These are phyloP conservation scores for Eudasyphora cyanicolor DNA, from an alignment of 2,888 invertebrate species.

Conservation along the genomic window DNA sequence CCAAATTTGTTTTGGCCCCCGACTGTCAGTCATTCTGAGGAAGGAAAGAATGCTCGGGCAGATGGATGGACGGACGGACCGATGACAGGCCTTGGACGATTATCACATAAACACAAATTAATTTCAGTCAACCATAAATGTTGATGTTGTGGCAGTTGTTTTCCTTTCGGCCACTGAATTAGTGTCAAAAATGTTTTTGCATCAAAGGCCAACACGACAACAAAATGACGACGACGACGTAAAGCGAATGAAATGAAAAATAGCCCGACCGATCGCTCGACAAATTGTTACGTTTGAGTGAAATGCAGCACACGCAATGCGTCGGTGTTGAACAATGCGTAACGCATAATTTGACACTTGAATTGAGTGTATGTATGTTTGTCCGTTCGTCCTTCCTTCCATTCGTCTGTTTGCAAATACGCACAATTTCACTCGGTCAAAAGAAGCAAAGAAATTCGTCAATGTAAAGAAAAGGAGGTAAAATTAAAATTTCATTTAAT, in stretches of 20 bases:
- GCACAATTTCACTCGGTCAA: background rate
- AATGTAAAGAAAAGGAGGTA: background rate
- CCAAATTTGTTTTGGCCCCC: conserved; percentile 20
- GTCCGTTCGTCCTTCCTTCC: background rate
- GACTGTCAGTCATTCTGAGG: conserved; percentile 1
- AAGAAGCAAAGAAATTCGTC: background rate
- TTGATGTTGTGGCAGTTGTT: background rate
- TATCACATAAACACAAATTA: conserved; percentile 45
- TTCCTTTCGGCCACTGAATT: conserved; percentile 43
- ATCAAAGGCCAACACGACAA: background rate
- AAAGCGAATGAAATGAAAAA: background rate
- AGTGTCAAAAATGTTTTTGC: conserved; percentile 50
- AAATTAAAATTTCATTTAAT: background rate
- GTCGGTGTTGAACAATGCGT: conserved; percentile 57
- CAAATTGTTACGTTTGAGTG: background rate
- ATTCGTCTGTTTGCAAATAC: no score
- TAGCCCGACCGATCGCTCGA: background rate
- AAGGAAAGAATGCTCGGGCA: no score
- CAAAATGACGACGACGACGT: background rate
- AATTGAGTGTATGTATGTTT: background rate
- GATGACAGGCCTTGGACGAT: background rate
- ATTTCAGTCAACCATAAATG: conserved; percentile 55
- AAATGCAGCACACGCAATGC: conserved; percentile 46
- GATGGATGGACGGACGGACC: background rate
- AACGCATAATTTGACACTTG: conserved; percentile 60